Base-by-base conservation (phyloP, 2,113 vertebrate genomes). In the Ameiurus melas region DNA sequence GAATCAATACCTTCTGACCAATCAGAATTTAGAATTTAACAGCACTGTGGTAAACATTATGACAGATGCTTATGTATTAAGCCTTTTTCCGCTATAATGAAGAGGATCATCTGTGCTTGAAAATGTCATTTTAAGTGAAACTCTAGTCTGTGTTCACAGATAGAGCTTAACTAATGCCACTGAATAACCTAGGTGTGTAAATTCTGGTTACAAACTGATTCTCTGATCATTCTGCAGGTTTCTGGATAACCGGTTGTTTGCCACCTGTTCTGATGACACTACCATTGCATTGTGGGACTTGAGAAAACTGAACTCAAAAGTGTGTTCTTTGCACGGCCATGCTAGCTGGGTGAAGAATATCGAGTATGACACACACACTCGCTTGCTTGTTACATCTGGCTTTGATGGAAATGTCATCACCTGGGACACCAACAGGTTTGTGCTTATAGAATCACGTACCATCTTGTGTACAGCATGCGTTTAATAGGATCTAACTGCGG, bases 311-410 rank as follows among this genome's bases (percentile, higher is more conserved):
- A 98, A 97, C 90, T 95, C 96, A 10, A 99, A 99, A 94, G 98
- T 99, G 60, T 99, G 98, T 94, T 97, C 98, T 7, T 92, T 99
- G 93, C 98, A 99, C 2, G 98, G 98, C 64, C 98, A 99, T 89
- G 98, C 98, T 92, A 99, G 98, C 95, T 99, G 98, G 98, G 98
- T 99, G 92, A 99, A 99, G 96, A 99, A 99, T 94, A 99, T 99
- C 0, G 98, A 99, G 94, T 99, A 99, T 0, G 98, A 99, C 90
- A 99, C 98, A 88, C 98, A 98, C 93, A 99, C 98, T 0, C 96
- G 98, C 53, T 94, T 99, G n/a, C 95, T 99, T 12, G 98, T 99
- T 90, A 99, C 98, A 0, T 99, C 98, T 12, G 98, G 98, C 87
- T 99, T 99, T 64, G 98, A 99, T 89, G 98, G 98, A 83, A 99